phyloP scores from a whole-genome alignment of 1,140 invertebrate genomes.

The Geopemphigus sp. region DNA sequence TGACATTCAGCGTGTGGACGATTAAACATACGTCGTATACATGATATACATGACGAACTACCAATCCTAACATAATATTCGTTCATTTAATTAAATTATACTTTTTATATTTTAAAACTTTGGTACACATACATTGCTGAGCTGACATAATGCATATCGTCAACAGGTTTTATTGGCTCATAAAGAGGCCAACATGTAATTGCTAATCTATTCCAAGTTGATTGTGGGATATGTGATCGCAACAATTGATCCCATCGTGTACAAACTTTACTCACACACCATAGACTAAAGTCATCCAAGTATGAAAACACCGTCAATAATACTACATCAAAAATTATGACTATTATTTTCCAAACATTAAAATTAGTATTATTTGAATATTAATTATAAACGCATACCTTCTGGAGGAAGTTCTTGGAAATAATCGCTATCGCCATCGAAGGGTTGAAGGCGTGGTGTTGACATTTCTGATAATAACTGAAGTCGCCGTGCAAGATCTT shows the following conservation, averaged over 20 bases:
- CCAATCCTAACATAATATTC: conserved; percentile 58
- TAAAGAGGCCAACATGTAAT: conserved; percentile 79
- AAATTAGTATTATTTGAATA: background rate
- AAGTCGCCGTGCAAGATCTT: conserved; percentile 28
- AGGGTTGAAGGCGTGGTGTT: background rate
- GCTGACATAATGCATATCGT: conserved; percentile 78
- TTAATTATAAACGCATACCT: conserved; percentile 1
- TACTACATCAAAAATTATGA: conserved; percentile 59
- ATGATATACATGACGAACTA: conserved; percentile 80
- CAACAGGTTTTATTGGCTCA: conserved; percentile 65
- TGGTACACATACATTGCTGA: conserved; percentile 56
- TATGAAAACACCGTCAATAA: conserved; percentile 83
- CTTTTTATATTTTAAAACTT: background rate
- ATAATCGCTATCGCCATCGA: conserved; percentile 36
- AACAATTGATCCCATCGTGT: conserved; percentile 78
- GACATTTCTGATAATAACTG: conserved; percentile 36
- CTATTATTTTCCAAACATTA: background rate
- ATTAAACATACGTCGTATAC: conserved; percentile 74
- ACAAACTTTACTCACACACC: conserved; percentile 82
- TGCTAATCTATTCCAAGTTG: conserved; percentile 75
- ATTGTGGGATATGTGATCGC: conserved; percentile 68
- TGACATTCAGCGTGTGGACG: conserved; percentile 63
- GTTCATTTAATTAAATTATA: conserved; percentile 13
- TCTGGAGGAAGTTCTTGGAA: conserved; percentile 45
- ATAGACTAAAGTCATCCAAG: conserved; percentile 86